Conservation (phyloP, 2,113 vertebrate species). For the Puntigrus tetrazona region DNA sequence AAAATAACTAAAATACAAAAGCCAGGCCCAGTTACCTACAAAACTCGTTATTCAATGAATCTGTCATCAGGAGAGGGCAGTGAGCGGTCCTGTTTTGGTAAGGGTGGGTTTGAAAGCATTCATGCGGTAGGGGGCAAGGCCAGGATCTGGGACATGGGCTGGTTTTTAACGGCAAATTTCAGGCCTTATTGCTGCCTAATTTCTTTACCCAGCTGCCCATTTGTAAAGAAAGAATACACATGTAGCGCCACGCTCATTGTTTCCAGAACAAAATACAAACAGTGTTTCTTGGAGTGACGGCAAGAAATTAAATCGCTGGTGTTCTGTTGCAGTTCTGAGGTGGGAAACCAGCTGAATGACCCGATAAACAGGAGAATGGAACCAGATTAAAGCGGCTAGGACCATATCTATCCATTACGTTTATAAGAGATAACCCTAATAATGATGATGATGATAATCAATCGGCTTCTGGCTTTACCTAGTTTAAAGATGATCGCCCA, state of each 20-base stretch:
- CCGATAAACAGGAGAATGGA: not conserved
- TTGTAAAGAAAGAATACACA: not conserved
- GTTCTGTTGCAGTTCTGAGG: not conserved
- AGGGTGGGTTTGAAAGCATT: not conserved
- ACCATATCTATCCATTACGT: no score
- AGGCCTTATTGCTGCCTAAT: not conserved
- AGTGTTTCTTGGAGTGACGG: not conserved
- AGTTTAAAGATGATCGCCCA: no score
- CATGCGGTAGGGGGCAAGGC: not conserved
- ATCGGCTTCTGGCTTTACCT: no score
- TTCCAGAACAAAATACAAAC: not conserved
- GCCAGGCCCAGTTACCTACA: not conserved
- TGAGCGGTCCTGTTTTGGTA: constrained; percentile 1
- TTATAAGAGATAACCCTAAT: no score
- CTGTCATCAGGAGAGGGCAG: constrained; percentile 9
- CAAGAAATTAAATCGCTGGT: not conserved
- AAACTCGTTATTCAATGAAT: constrained; percentile 14
- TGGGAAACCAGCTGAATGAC: not conserved
- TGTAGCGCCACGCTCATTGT: not conserved
- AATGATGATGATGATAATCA: no score
- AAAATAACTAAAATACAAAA: constrained; percentile 20
- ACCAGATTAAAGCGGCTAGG: not conserved
- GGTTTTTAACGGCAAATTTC: constrained; percentile 16
- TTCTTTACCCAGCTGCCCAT: not conserved
- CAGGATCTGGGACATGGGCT: not conserved